Evolutionary conservation across 2,113 vertebrate genomes (phyloP).

Genomic region (Anarrhichthys ocellatus): DNA sequence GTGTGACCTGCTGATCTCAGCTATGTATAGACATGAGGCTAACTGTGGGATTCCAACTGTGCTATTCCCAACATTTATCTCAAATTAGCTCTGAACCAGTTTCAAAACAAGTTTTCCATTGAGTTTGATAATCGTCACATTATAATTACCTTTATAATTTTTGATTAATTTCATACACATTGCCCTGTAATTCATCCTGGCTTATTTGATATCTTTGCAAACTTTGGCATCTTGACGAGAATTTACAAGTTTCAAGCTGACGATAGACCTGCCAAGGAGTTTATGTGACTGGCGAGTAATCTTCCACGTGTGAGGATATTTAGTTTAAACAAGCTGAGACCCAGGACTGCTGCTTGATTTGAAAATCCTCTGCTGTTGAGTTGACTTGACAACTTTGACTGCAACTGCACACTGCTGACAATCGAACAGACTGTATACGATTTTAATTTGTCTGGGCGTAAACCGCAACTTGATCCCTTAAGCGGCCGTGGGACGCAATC

Average conservation of each 20-base stretch:
- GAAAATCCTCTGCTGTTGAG: conserved; percentile 30
- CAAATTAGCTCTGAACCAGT: not conserved
- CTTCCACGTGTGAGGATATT: conserved; percentile 24
- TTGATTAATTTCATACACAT: conserved; percentile 15
- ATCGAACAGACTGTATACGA: not conserved
- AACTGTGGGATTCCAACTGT: not conserved
- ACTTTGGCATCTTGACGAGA: conserved; percentile 22
- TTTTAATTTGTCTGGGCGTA: conserved; percentile 31
- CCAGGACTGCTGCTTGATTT: conserved; percentile 22
- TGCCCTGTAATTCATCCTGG: conserved; percentile 16
- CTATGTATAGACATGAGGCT: conserved; percentile 25
- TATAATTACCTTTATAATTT: not conserved
- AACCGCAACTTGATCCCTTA: conserved; percentile 21
- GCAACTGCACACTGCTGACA: conserved; percentile 19
- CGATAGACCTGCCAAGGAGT: conserved; percentile 30
- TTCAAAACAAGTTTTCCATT: not conserved
- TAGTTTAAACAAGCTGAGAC: conserved; percentile 16
- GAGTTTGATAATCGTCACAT: not conserved
- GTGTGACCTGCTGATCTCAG: conserved; percentile 59
- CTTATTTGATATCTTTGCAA: conserved; percentile 39
- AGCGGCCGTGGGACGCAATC: conserved; percentile 11
- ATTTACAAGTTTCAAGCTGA: conserved; percentile 43
- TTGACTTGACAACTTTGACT: conserved; percentile 34
- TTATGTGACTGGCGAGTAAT: conserved; percentile 22
- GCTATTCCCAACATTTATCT: conserved; percentile 14